Conservation (phyloP, 2,888 invertebrate species). For the Congeria kusceri region DNA sequence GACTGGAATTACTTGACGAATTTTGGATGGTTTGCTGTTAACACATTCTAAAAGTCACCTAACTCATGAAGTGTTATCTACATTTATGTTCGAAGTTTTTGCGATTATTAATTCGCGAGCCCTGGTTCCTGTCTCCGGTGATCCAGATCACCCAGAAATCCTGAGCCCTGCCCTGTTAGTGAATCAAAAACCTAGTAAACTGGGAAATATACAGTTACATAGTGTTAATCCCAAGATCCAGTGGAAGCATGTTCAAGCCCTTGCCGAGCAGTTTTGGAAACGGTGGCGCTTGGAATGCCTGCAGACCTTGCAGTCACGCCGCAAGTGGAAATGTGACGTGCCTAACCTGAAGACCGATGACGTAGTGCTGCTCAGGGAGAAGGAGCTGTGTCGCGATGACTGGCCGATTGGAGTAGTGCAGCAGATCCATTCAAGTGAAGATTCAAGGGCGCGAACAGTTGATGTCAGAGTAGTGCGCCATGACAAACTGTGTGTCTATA, state of each 20-base stretch:
- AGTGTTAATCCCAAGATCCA: no score
- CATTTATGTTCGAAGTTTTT: conserved; percentile 44
- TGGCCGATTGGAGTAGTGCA: conserved; percentile 30
- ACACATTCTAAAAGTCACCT: conserved; percentile 10
- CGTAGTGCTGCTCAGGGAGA: conserved; percentile 25
- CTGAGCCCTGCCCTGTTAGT: not conserved
- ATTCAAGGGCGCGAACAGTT: no score
- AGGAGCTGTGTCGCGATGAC: not conserved
- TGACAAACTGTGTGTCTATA: no score
- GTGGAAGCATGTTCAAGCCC: conserved; percentile 35
- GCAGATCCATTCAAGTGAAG: conserved; percentile 7
- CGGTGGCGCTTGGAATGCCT: conserved; percentile 28
- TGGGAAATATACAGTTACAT: no score
- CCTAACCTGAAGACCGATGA: conserved; percentile 23
- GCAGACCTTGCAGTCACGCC: conserved; percentile 18
- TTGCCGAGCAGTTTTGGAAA: conserved; percentile 34
- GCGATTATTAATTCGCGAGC: conserved; percentile 40
- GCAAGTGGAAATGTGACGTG: conserved; percentile 16
- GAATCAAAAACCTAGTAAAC: conserved; percentile 10
- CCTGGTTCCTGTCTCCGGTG: conserved; percentile 11
- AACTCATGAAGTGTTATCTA: conserved; percentile 41
- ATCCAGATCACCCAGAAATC: conserved; percentile 26
- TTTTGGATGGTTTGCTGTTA: conserved; percentile 26
- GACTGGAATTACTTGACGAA: conserved; percentile 27
- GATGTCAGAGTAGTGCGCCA: no score